Evolutionary conservation across 1,140 invertebrate species (phyloP), one percentile per base, ranked within the genome.

Genomic region (Hylyphantes graminicola): DNA sequence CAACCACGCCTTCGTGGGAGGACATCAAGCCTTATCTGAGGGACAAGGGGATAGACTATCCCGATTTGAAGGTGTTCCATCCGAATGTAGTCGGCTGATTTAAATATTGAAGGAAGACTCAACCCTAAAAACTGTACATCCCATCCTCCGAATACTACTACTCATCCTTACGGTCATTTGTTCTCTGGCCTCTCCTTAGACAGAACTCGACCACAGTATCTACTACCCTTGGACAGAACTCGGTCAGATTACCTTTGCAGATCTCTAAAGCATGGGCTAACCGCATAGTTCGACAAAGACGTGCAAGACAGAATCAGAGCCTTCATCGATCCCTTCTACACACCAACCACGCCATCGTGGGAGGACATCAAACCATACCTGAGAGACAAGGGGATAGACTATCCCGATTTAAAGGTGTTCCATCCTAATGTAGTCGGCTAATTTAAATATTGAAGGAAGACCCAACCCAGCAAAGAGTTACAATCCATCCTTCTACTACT

Each of bases 161-260:
- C 7, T 48, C 35, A 50, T 12, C 17, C 8, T 68, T 19, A 35
- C 51, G 7, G 65, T 68, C 11, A 13, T 12, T 1, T 50, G 35
- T 68, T 15, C 19, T 48, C 10, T 13, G 11, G 13, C 65, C 35
- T 68, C 50, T 10, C 35, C 65, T 0, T 68, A 11, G 65, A 10
- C 15, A 7, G 35, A 68, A 13, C 13, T 35, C 35, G 8, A 48
- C 65, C 81, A 84, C 51, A 72, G 72, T 2, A 84, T 84, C n/a
- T 84, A 84, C 48, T 84, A n/a, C n/a, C n/a, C n/a, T n/a, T n/a
- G n/a, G n/a, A 84, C 64, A 75, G 81, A 59, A 67, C n/a, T n/a
- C n/a, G 81, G 54, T 84, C 76, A 35, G 81, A 72, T 7, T 84
- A 76, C 51, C 81, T 72, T 0, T 76, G 72, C 59, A 65, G 81